A percentile compares a stretch with the other conserved stretches of the same genome.
These are phyloP conservation scores for Cantharis rustica DNA, from an alignment of 2,888 invertebrate species.

Conservation along the genomic window DNA sequence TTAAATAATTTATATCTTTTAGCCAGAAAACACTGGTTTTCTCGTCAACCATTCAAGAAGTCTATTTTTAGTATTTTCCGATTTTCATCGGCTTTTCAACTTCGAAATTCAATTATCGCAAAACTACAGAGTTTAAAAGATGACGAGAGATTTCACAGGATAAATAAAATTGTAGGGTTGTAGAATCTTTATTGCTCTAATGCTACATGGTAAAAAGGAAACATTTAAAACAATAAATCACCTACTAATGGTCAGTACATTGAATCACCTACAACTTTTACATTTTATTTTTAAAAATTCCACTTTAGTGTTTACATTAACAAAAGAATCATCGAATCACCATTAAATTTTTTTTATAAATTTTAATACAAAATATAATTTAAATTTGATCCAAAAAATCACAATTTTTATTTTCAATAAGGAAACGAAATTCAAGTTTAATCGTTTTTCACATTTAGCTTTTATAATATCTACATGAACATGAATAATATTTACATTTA, in stretches of 20 bases:
- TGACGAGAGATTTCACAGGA: background rate
- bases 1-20: too few species aligned
- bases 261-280: background rate
- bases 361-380: constrained; percentile 27
- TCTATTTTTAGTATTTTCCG: too few species aligned
- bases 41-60: too few species aligned
- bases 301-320: background rate
- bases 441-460: background rate
- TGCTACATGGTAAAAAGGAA: constrained; percentile 22
- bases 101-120: background rate
- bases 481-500: background rate
- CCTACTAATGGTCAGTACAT: background rate
- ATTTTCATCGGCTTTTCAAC: too few species aligned
- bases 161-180: constrained; percentile 58
- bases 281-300: constrained; percentile 3
- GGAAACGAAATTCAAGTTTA: background rate
- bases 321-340: background rate
- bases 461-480: constrained; percentile 1
- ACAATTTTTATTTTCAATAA: constrained; percentile 6
- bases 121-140: background rate
- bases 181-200: constrained; percentile 43
- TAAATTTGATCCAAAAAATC: constrained; percentile 23
- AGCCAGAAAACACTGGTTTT: too few species aligned
- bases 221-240: constrained; percentile 21
- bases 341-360: constrained; percentile 16